Evolutionary conservation across 2,797 vertebrate species (phyloP), one percentile per base, ranked within the genome.

Genomic region (Rhynchonycteris naso): DNA sequence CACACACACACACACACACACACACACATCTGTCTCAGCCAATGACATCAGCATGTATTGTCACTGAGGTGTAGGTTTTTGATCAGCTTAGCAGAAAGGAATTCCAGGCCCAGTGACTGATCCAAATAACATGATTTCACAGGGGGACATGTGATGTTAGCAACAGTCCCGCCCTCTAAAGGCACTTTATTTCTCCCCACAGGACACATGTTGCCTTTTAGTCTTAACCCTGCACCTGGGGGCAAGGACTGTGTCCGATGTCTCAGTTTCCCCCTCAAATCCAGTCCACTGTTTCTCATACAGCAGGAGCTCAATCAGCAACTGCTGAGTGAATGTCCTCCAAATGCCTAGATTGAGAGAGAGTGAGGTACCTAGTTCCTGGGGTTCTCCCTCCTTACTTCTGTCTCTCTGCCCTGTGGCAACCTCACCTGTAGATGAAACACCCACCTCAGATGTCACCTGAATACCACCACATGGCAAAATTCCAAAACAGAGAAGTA

Each of bases 121-220:
- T 43, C 35, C 80, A 38, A 38, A 47, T 5, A 5, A 13, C 10
- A 7, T 14, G 38, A 21, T 35, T 43, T 24, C 6, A 7, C 24
- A 16, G 84, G 7, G 33, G 30, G 4, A 5, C 10, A 2, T 0
- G 10, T 1, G 59, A n/a, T 0, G 0, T 1, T 0, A 1, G 35
- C 38, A 7, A 43, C 0, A 22, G 52, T 12, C 4, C 69, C 4
- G 1, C 18, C 30, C 4, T 69, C 24, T 10, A 56, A 58, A n/a
- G 12, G 54, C 24, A 15, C 92, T 75, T 43, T 16, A 18, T 38
- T 59, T 65, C 71, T 47, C 5, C 15, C 12, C 35, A n/a, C 43
- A 43, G 43, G 61, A 68, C 15, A 15, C 43, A 56, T 68, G 13
- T 14, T 19, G 28, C 26, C 59, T 30, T 75, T 68, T 43, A 28